Evolutionary conservation across 2,113 vertebrate species (phyloP).

Genomic region (Cyphomyrus discorhynchus): DNA sequence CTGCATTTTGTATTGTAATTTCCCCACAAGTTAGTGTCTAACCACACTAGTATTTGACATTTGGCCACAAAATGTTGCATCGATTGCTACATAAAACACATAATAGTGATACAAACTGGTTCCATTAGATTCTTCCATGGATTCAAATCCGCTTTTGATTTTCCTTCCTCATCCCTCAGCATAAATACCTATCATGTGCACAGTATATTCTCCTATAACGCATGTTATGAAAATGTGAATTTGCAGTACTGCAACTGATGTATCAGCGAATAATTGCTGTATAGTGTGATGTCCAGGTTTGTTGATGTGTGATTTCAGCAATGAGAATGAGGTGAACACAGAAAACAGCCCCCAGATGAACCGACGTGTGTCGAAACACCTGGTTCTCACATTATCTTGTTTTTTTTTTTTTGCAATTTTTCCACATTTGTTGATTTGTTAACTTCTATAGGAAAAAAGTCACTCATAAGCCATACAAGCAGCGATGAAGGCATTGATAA

Average conservation of each 20-base stretch:
- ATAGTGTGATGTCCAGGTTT: neutral
- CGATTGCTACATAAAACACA: neutral
- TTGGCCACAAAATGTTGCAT: neutral
- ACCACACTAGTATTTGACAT: neutral
- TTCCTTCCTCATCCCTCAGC: neutral
- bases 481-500: neutral
- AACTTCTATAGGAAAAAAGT: neutral
- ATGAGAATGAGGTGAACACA: neutral
- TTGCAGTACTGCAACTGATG: neutral
- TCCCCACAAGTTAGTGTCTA: neutral
- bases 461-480: neutral
- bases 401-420: neutral
- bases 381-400: neutral
- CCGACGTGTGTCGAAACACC: neutral
- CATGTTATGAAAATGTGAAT: neutral
- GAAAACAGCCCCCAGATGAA: neutral
- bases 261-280: neutral
- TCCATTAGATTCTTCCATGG: neutral
- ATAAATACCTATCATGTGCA: neutral
- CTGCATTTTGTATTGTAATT: neutral
- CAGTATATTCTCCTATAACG: neutral
- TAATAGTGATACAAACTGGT: neutral
- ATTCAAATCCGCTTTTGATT: neutral
- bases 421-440: neutral
- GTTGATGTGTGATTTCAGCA: neutral